phyloP scores from a whole-genome alignment of 2,888 invertebrate species.

The Arctia plantaginis region DNA sequence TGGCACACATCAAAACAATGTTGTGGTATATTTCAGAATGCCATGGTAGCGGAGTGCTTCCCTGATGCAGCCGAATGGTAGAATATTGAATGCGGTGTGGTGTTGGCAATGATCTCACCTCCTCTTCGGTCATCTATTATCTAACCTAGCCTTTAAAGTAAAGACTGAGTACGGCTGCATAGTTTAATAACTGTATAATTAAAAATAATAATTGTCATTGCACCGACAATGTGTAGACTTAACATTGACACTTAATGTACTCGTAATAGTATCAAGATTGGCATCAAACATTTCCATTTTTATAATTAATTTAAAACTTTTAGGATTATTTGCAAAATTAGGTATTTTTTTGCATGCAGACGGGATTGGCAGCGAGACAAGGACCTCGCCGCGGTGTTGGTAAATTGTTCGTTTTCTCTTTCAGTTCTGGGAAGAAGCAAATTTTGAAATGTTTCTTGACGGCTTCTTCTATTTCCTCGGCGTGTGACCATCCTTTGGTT shows the following conservation, averaged over 20 bases:
- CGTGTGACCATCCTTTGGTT: constrained; percentile 94
- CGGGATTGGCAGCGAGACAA: constrained; percentile 79
- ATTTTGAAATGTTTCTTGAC: constrained; percentile 89
- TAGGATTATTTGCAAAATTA: background rate
- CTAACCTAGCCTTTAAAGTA: background rate
- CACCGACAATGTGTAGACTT: background rate
- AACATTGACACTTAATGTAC: background rate
- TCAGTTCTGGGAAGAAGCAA: constrained; percentile 55
- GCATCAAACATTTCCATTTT: background rate
- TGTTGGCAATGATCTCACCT: no score
- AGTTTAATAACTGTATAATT: background rate
- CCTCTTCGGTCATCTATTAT: no score
- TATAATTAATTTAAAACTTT: background rate
- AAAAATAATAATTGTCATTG: background rate
- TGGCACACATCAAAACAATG: no score
- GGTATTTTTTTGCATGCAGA: constrained; percentile 78
- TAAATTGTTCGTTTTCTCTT: constrained; percentile 39
- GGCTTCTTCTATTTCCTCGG: constrained; percentile 76
- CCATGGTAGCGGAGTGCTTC: no score
- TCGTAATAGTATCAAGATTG: background rate
- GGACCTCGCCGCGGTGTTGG: constrained; percentile 66
- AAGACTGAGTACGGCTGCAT: background rate
- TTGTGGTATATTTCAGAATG: no score
- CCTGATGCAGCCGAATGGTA: no score
- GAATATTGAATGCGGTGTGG: no score